These are phyloP conservation scores for Cryptocephalus primarius DNA, from an alignment of 2,888 invertebrate genomes.

Conservation along the genomic window DNA sequence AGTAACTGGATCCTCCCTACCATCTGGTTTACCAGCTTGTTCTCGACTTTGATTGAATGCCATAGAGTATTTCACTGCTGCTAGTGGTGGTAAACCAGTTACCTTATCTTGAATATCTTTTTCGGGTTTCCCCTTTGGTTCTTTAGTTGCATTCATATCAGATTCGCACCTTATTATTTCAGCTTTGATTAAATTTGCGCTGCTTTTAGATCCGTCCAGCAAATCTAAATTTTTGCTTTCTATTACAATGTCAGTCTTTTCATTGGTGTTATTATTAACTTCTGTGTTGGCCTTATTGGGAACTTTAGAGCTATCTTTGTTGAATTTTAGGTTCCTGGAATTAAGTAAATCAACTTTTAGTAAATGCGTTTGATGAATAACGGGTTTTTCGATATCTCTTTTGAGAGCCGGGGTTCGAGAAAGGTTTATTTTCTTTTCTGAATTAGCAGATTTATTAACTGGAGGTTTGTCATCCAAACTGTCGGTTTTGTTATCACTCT, in stretches of 20 bases:
- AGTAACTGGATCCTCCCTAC: constrained; percentile 72
- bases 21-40: constrained; percentile 75
- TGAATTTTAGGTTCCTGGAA: constrained; percentile 26
- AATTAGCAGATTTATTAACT: constrained; percentile 14
- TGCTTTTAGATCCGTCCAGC: constrained; percentile 4
- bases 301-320: constrained; percentile 15
- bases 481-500: constrained; percentile 16
- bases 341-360: constrained; percentile 33
- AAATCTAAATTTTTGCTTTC: constrained; percentile 15
- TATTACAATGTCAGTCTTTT: constrained; percentile 13
- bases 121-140: constrained; percentile 4
- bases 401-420: constrained; percentile 52
- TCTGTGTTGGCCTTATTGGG: constrained; percentile 11
- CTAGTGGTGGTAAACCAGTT: constrained; percentile 8
- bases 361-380: constrained; percentile 42
- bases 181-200: constrained; percentile 5
- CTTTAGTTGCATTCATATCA: constrained; percentile 11
- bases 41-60: constrained; percentile 50
- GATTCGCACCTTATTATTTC: constrained; percentile 13
- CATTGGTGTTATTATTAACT: constrained; percentile 10
- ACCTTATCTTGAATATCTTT: constrained; percentile 10
- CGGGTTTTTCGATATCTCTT: constrained; percentile 55
- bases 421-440: constrained; percentile 29
- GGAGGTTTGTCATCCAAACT: constrained; percentile 13
- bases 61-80: constrained; percentile 12